These are phyloP conservation scores for Aegotheles bennettii DNA, from an alignment of 2,113 vertebrate genomes.

Conservation along the genomic window DNA sequence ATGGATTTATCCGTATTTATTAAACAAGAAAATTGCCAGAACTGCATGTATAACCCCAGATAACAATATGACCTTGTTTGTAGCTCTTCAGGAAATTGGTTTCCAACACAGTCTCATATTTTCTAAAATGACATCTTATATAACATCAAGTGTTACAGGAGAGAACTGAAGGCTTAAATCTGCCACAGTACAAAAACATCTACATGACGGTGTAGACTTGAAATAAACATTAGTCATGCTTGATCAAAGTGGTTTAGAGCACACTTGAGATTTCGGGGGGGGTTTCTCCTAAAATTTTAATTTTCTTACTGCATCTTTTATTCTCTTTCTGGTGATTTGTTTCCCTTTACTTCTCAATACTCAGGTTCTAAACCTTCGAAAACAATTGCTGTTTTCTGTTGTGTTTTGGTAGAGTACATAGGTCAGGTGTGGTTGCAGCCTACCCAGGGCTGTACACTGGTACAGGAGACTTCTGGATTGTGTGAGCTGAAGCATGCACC, in stretches of 20 bases:
- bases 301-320: background rate
- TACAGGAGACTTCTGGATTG: background rate
- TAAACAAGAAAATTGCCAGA: conserved; percentile 28
- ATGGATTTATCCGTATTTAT: conserved; percentile 18
- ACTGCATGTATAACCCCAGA: conserved; percentile 9
- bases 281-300: background rate
- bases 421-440: background rate
- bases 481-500: background rate
- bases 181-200: background rate
- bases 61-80: background rate
- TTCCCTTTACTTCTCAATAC: background rate
- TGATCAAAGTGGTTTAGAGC: background rate
- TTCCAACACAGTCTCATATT: conserved; percentile 31
- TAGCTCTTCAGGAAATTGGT: conserved; percentile 59
- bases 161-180: background rate
- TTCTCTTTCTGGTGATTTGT: background rate
- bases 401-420: background rate
- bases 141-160: conserved; percentile 6
- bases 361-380: background rate
- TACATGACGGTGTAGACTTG: background rate
- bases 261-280: background rate
- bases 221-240: conserved; percentile 2
- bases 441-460: background rate
- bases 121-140: conserved; percentile 48
- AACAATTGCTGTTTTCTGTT: background rate